Evolutionary conservation across 2,797 vertebrate species (phyloP).

Genomic region (Tauraco hartlaubi): DNA sequence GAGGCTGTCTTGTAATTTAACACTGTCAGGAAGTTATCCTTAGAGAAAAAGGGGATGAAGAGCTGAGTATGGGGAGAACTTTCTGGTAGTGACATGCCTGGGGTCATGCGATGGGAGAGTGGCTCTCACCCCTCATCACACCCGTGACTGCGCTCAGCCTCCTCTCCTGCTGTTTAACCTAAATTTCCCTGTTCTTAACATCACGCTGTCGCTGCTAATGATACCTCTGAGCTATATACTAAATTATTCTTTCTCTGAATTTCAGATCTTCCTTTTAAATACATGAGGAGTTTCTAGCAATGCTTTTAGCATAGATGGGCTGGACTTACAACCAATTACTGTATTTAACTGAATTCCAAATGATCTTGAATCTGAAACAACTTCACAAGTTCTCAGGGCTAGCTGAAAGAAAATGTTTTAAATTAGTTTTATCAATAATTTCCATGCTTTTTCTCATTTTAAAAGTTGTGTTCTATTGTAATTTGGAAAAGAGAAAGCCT

Average conservation of each 20-base stretch:
- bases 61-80: neutral
- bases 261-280: slow-evolving; percentile 55
- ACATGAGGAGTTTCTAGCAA: slow-evolving; percentile 34
- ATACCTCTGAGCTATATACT: slow-evolving; percentile 55
- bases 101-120: fast-evolving
- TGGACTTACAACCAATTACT: slow-evolving; percentile 48
- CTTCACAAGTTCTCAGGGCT: slow-evolving; percentile 10
- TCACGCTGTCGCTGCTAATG: slow-evolving; percentile 16
- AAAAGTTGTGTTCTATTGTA: neutral
- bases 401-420: slow-evolving; percentile 43
- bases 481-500: neutral
- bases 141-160: neutral
- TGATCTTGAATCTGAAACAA: slow-evolving; percentile 18
- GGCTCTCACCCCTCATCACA: neutral
- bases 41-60: neutral
- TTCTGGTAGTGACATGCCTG: neutral
- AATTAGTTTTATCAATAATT: slow-evolving; percentile 68
- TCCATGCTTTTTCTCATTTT: neutral
- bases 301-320: slow-evolving; percentile 15
- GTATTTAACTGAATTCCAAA: slow-evolving; percentile 34
- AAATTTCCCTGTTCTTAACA: slow-evolving; percentile 50
- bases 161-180: slow-evolving; percentile 54
- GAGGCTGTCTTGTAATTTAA: neutral
- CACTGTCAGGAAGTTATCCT: neutral
- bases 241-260: slow-evolving; percentile 64